A percentile compares a stretch with the other conserved stretches of the same genome.
phyloP scores from a whole-genome alignment of 2,888 invertebrate species.

The Sphinx pinastri region DNA sequence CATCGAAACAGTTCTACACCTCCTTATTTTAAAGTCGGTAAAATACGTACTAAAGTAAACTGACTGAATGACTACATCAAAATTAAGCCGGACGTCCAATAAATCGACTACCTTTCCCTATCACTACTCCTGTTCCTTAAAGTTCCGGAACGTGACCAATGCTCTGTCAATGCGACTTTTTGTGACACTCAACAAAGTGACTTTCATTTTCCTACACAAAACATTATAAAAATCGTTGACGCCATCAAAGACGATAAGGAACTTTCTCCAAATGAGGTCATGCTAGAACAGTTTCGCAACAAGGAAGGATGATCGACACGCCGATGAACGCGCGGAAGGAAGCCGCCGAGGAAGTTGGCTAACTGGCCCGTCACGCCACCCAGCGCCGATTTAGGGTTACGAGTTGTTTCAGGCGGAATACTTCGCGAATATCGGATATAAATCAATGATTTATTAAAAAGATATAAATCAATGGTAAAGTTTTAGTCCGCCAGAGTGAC shows the following conservation, averaged over 20 bases:
- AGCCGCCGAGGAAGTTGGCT: conserved; percentile 48
- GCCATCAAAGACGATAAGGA: not conserved
- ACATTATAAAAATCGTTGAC: no score
- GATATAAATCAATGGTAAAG: not conserved
- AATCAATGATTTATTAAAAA: no score
- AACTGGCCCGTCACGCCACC: conserved; percentile 47
- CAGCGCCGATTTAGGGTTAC: conserved; percentile 35
- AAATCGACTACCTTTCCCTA: no score
- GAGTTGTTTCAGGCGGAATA: conserved; percentile 30
- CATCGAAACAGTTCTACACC: not conserved
- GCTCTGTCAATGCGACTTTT: no score
- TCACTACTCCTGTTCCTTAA: no score
- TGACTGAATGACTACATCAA: no score
- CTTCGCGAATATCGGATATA: not conserved
- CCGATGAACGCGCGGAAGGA: conserved; percentile 47
- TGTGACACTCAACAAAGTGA: no score
- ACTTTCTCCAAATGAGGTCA: conserved; percentile 19
- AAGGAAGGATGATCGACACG: conserved; percentile 49
- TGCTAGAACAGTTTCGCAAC: conserved; percentile 41
- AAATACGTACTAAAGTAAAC: no score
- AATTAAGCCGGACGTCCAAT: no score
- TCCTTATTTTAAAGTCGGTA: no score
- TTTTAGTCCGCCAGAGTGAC: not conserved
- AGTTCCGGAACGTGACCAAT: no score
- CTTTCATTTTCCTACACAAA: no score